Base-by-base conservation (phyloP, 2,888 invertebrate genomes). In the Ophion costatus region DNA sequence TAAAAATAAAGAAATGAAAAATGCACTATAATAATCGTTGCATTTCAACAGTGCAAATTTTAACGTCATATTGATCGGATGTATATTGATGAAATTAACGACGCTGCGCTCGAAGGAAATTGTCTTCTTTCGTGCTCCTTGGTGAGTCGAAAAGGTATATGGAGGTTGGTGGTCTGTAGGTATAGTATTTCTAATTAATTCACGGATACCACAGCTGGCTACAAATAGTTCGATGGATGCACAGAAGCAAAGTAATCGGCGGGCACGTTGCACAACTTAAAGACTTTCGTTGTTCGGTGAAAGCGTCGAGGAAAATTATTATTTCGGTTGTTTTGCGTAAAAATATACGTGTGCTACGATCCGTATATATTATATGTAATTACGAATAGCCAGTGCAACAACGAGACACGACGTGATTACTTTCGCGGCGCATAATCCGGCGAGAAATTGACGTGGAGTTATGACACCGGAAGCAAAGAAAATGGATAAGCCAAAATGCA, bases 261-360 rank as follows among this genome's bases (percentile, higher is more conserved):
- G 59, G 11, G 33, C 24, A n/a, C 17, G 7, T 74, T 74, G 24
- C 45, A 29, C 17, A 45, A 63, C 24, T n/a, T n/a, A n/a, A n/a
- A n/a, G n/a, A n/a, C n/a, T 74, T 63, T 64, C 63, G 75, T 73
- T 73, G 38, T 73, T 73, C 22, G 20, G 63, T 64, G 63, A 75
- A 64, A 64, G 64, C 29, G 51, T 51, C 45, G 61, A 51, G 29
- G 29, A n/a, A 5, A 63, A 63, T 20, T 20, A 66, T 42, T 22
- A 63, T 75, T 75, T 75, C 14, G 17, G 24, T 74, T 45, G 24
- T 29, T 17, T 63, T 38, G 57, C 38, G 51, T 24, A 6, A 45
- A 9, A 24, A 29, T 57, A 14, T 7, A 71, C 71, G 33, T 38
- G 59, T 59, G 38, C 71, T 59, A 20, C n/a, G 57, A 56, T 70